phyloP scores from a whole-genome alignment of 2,113 vertebrate genomes.

The Caracal caracal region DNA sequence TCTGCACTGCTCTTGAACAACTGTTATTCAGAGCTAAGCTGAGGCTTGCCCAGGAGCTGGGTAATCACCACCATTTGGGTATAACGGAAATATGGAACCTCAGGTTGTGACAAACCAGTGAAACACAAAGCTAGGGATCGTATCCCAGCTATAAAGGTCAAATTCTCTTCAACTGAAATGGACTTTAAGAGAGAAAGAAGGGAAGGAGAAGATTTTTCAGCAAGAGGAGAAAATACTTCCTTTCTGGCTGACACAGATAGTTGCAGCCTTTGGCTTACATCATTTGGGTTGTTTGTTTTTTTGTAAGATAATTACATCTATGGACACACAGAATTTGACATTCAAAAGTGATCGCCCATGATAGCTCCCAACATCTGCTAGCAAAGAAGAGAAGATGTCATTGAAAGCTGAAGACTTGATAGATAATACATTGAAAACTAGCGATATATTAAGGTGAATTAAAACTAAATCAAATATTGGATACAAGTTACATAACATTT shows the following conservation, averaged over 20 bases:
- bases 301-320: constrained; percentile 19
- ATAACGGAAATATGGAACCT: constrained; percentile 69
- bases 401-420: not conserved
- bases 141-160: constrained; percentile 65
- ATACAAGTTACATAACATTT: not conserved
- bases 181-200: constrained; percentile 64
- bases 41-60: constrained; percentile 70
- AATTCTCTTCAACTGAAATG: constrained; percentile 66
- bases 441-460: constrained; percentile 33
- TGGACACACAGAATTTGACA: constrained; percentile 25
- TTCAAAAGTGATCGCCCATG: constrained; percentile 17
- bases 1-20: not conserved
- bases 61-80: constrained; percentile 59
- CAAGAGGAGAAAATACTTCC: not conserved
- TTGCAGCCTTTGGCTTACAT: not conserved
- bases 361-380: not conserved
- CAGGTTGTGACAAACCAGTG: constrained; percentile 54
- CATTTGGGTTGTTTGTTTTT: not conserved
- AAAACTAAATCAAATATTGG: not conserved
- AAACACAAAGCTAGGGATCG: constrained; percentile 64
- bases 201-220: not conserved
- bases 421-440: constrained; percentile 6
- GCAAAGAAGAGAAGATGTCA: not conserved
- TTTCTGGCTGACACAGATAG: not conserved
- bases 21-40: constrained; percentile 46